Conservation (phyloP, 2,888 invertebrate species). For the Macrophya alboannulata region DNA sequence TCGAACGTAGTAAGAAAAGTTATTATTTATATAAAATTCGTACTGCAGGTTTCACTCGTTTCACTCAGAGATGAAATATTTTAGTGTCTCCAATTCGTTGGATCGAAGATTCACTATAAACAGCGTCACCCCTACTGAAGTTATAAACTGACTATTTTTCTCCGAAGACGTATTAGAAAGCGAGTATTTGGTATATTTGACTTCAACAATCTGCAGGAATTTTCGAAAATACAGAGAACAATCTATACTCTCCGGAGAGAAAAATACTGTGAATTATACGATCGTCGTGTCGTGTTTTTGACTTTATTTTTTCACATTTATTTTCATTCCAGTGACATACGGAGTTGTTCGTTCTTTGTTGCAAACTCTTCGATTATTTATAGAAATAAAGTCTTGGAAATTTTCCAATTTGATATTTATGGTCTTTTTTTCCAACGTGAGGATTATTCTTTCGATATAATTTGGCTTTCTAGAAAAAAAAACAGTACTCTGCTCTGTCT, state of each 20-base stretch:
- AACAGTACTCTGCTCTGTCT: background rate
- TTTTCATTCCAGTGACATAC: background rate
- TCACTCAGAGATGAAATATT: background rate
- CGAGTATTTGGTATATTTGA: background rate
- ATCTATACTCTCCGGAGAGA: too few species aligned
- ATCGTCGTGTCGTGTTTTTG: background rate
- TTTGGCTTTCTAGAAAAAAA: background rate
- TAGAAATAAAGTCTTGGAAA: conserved; percentile 20
- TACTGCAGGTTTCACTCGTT: background rate
- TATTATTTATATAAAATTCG: background rate
- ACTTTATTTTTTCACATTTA: background rate
- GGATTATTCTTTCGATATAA: background rate
- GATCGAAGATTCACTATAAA: background rate
- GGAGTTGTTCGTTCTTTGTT: conserved; percentile 15
- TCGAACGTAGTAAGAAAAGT: background rate
- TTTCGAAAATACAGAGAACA: background rate
- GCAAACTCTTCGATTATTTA: background rate
- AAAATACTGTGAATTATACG: background rate
- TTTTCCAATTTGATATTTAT: background rate
- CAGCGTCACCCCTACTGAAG: background rate
- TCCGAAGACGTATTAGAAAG: background rate
- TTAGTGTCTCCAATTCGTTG: background rate
- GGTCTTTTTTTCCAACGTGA: background rate
- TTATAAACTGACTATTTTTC: background rate
- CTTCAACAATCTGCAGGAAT: background rate